Evolutionary conservation across 2,113 vertebrate genomes (phyloP), one percentile per base, ranked within the genome.

Genomic region (Phylloscopus whistleri): DNA sequence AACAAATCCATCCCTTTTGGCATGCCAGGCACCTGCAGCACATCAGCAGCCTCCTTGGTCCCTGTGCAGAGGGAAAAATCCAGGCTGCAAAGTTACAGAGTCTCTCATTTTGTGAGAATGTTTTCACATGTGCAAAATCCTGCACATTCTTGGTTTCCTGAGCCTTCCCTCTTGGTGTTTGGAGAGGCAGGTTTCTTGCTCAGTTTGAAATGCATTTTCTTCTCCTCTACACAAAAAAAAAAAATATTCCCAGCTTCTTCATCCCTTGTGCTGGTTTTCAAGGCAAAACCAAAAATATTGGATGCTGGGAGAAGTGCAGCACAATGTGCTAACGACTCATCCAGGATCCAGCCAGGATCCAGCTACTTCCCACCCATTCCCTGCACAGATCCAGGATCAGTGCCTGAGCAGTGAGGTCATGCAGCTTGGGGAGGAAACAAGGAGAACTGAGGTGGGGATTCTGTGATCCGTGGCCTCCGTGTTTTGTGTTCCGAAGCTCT

Each of bases 381-480:
- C 16, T 60, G 73, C 53, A 6, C 81, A 39, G 68, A 51, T 35
- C 63, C 58, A 26, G 22, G 60, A 28, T 13, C 41, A 11, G 0
- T 80, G 55, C 73, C 55, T 77, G 13, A 79, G 80, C 52, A 63
- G 52, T 51, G 90, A 93, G 76, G 43, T 76, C 73, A 18, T 17
- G 16, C 68, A 84, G 59, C 67, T 49, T 59, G 1, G 5, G 68
- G 48, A 49, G 84, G 72, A 44, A 35, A n/a, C 56, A 9, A 11
- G 33, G 85, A 75, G 76, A 46, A 4, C 62, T 10, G 58, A 60
- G 64, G 9, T 68, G 73, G 51, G 68, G 30, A 39, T 55, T 51
- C 82, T 72, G 63, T 31, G 63, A 6, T 58, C 22, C 0, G 1
- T 43, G 63, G 17, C 48, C 35, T 93, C 39, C 0, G 0, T 46